phyloP scores from a whole-genome alignment of 1,140 invertebrate genomes.

The Hirudo medicinalis region DNA sequence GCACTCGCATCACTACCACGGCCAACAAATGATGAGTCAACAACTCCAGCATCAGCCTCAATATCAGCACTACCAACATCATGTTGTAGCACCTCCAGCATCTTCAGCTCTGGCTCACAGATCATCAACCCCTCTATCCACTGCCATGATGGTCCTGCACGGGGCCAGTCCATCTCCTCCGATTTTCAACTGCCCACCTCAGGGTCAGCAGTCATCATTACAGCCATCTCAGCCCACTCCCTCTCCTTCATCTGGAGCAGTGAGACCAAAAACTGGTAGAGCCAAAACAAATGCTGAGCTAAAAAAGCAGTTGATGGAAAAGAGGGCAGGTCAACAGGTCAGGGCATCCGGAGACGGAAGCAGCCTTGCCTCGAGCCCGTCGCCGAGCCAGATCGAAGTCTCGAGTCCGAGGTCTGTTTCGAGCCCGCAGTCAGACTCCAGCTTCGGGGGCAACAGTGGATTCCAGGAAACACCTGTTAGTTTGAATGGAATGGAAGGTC shows the following conservation, averaged over 20 bases:
- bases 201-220: not conserved
- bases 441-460: not conserved
- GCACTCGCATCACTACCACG: too few relatives aligned
- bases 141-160: not conserved
- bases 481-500: constrained; percentile 9
- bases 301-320: constrained; percentile 23
- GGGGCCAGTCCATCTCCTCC: not conserved
- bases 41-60: not conserved
- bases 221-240: not conserved
- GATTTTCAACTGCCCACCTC: not conserved
- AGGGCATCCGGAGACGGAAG: not conserved
- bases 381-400: constrained; percentile 4
- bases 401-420: constrained; percentile 11
- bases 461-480: too few relatives aligned
- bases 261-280: constrained; percentile 11
- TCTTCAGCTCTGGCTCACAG: not conserved
- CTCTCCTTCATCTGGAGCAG: not conserved
- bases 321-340: constrained; percentile 14
- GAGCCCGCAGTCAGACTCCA: not conserved
- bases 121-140: not conserved
- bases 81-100: not conserved
- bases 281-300: constrained; percentile 22
- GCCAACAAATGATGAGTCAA: not conserved
- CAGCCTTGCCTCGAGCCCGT: constrained; percentile 5
- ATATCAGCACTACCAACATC: constrained; percentile 4